These are phyloP conservation scores for Bergia puertoricense DNA, from an alignment of 92 coral and sea anemone genomes.

Conservation along the genomic window DNA sequence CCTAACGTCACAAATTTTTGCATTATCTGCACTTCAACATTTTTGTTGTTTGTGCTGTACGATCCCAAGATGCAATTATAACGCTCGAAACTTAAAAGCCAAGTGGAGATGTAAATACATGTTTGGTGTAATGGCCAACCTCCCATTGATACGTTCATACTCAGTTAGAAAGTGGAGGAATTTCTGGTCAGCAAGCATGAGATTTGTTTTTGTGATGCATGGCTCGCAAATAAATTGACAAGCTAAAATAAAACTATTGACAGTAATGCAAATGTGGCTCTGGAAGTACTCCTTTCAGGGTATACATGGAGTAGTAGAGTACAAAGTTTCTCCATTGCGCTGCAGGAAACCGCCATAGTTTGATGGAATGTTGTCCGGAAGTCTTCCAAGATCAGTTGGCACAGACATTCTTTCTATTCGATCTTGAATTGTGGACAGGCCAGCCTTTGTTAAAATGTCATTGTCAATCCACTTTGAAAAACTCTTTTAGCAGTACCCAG, in stretches of 20 bases:
- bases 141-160: too few relatives aligned
- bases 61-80: too few relatives aligned
- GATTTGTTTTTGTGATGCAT: conserved; percentile 35
- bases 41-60: too few relatives aligned
- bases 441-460: background rate
- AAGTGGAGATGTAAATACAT: too few relatives aligned
- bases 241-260: conserved; percentile 13
- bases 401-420: conserved; percentile 41
- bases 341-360: conserved; percentile 69
- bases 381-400: conserved; percentile 54
- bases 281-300: conserved; percentile 55
- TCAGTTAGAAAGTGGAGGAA: background rate
- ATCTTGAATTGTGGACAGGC: conserved; percentile 38
- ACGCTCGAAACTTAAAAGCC: too few relatives aligned
- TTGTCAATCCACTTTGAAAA: conserved; percentile 10
- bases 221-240: conserved; percentile 45
- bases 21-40: too few relatives aligned
- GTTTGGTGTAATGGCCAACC: too few relatives aligned
- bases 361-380: conserved; percentile 46
- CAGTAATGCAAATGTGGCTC: conserved; percentile 60
- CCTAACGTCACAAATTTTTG: background rate
- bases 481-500: too few relatives aligned
- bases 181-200: conserved; percentile 32
- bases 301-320: conserved; percentile 58
- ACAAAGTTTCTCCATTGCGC: conserved; percentile 72